A percentile compares a stretch with the other conserved stretches of the same genome.
Conservation (phyloP, 2,888 invertebrate genomes). For the Heteropelma amictum region DNA sequence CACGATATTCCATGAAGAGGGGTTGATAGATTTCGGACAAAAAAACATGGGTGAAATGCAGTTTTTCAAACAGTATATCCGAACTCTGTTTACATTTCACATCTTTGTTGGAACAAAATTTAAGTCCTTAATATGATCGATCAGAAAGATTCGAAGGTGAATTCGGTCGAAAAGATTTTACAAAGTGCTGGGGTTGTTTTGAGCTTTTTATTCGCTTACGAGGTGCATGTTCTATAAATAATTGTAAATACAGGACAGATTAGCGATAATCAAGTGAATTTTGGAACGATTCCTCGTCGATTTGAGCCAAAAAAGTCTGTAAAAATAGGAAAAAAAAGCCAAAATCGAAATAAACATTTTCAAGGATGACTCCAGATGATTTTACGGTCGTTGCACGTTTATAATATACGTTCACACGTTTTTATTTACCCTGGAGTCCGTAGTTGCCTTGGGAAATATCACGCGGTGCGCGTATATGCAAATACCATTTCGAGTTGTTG, state of each 20-base stretch:
- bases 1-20: background rate
- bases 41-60: background rate
- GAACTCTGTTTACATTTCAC: no score
- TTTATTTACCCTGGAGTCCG: constrained; percentile 62
- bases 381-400: constrained; percentile 69
- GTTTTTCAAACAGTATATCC: no score
- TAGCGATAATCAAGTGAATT: constrained; percentile 42
- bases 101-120: background rate
- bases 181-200: background rate
- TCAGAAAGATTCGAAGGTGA: background rate
- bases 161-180: background rate
- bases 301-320: no score
- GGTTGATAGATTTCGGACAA: constrained; percentile 1
- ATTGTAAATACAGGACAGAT: constrained; percentile 29
- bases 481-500: no score
- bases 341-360: constrained; percentile 58
- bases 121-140: background rate
- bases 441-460: constrained; percentile 46
- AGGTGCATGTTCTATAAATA: background rate
- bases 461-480: constrained; percentile 28
- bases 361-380: constrained; percentile 67
- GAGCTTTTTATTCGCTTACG: no score
- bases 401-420: constrained; percentile 67
- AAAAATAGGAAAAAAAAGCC: no score
- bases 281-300: no score